phyloP scores from a whole-genome alignment of 2,797 vertebrate species.

The Premnoplex brunnescens region DNA sequence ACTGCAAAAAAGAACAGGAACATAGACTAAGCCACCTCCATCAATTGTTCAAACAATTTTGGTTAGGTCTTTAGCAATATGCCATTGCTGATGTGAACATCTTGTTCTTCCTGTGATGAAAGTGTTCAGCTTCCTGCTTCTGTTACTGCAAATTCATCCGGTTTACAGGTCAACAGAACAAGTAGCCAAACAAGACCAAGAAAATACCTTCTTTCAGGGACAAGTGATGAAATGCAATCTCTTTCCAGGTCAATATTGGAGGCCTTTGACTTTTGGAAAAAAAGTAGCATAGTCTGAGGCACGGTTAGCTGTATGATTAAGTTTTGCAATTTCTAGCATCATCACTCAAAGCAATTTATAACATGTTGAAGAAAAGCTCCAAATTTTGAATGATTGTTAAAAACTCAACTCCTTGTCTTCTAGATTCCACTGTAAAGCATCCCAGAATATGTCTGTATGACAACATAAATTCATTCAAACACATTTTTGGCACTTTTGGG shows the following conservation, averaged over 20 bases:
- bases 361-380: neutral
- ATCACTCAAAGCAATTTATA: neutral
- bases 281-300: neutral
- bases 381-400: neutral
- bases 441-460: neutral
- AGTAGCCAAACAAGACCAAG: neutral
- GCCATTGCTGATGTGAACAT: neutral
- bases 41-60: neutral
- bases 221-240: neutral
- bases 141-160: neutral
- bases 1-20: neutral
- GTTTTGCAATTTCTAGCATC: neutral
- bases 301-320: neutral
- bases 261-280: neutral
- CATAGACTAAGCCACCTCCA: rapidly evolving
- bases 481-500: neutral
- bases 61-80: neutral
- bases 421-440: neutral
- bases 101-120: neutral
- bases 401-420: neutral
- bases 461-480: neutral
- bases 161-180: neutral
- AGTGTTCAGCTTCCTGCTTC: neutral
- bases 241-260: neutral
- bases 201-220: neutral